Conservation (phyloP, 2,888 invertebrate genomes). For the Torymus tubicola region DNA sequence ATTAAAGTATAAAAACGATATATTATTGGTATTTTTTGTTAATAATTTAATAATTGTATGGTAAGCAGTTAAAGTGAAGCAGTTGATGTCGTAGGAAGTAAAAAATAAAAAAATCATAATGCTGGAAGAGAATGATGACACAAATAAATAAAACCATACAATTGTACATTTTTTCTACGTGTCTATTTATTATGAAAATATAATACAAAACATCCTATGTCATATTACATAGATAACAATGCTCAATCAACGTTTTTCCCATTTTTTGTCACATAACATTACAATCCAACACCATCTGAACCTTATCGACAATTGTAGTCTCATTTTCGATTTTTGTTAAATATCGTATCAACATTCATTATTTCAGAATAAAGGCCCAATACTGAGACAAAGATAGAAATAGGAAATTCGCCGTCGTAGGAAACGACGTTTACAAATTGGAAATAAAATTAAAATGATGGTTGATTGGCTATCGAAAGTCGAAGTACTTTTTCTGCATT, state of each 20-base stretch:
- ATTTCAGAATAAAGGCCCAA: constrained; percentile 69
- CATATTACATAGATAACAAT: constrained; percentile 77
- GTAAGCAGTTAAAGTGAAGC: no score
- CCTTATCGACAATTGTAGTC: constrained; percentile 70
- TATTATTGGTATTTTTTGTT: no score
- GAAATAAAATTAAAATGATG: constrained; percentile 60
- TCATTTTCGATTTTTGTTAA: constrained; percentile 60
- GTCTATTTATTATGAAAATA: constrained; percentile 79
- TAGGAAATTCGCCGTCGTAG: constrained; percentile 58
- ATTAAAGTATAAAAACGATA: no score
- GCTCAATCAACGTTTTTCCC: constrained; percentile 75
- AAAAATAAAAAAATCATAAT: background rate
- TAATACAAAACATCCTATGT: constrained; percentile 78
- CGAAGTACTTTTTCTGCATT: constrained; percentile 9
- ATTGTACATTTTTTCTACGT: constrained; percentile 76
- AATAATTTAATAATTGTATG: no score
- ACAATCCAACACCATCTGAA: constrained; percentile 73
- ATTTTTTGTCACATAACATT: constrained; percentile 71
- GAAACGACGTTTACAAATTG: constrained; percentile 63
- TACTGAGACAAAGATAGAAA: constrained; percentile 67
- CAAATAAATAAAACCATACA: constrained; percentile 64
- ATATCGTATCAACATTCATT: constrained; percentile 49
- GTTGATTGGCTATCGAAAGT: constrained; percentile 52
- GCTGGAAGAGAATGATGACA: constrained; percentile 42
- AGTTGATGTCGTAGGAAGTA: background rate